Evolutionary conservation across 2,888 invertebrate genomes (phyloP).

Genomic region (Tillus elongatus): DNA sequence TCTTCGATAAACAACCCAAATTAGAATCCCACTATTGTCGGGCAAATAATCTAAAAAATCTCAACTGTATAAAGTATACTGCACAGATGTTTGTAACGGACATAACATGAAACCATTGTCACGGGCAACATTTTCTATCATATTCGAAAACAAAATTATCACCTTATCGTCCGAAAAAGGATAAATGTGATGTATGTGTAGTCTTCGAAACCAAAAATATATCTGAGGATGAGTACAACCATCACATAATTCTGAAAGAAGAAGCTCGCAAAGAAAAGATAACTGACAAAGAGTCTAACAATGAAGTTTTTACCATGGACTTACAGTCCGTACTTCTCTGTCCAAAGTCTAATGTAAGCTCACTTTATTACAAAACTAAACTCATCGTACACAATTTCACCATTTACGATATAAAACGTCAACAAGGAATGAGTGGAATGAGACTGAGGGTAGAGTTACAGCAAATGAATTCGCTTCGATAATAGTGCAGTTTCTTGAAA

Average conservation of each 20-base stretch:
- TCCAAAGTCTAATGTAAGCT: conserved; percentile 13
- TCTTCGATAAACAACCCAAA: conserved; percentile 5
- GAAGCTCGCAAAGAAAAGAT: conserved; percentile 15
- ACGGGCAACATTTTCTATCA: neutral
- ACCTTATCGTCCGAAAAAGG: conserved; percentile 8
- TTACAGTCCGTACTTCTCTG: conserved; percentile 15
- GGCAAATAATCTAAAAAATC: neutral
- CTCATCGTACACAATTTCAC: conserved; percentile 17
- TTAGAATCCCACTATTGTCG: conserved; percentile 9
- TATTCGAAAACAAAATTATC: conserved; percentile 8
- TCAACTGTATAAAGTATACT: conserved; percentile 4
- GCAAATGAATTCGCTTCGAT: conserved; percentile 13
- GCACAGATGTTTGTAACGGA: neutral
- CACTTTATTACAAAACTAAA: conserved; percentile 18
- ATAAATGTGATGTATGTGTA: conserved; percentile 6
- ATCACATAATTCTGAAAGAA: conserved; percentile 12
- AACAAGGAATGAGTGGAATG: conserved; percentile 17
- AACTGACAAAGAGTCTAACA: conserved; percentile 8
- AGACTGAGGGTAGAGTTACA: conserved; percentile 15
- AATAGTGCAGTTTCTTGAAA: neutral
- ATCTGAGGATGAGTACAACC: conserved; percentile 11
- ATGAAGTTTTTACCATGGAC: conserved; percentile 15
- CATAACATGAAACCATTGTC: conserved; percentile 1
- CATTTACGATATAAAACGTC: conserved; percentile 13
- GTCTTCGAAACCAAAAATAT: conserved; percentile 13